Base-by-base conservation (phyloP, 2,888 invertebrate species). In the Pycnomerus fuliginosus region DNA sequence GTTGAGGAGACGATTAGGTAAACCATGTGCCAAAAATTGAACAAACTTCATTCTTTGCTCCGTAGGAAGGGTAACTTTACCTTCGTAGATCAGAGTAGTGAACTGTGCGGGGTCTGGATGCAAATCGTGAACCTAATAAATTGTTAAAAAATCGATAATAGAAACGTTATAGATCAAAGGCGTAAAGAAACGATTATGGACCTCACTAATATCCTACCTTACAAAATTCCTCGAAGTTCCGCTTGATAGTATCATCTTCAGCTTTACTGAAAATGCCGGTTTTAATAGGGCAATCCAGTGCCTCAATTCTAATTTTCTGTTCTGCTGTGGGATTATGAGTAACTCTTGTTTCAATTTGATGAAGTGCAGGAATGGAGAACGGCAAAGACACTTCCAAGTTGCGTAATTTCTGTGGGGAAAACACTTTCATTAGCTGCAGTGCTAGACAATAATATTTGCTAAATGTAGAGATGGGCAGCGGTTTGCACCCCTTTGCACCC, bases 101-200 rank as follows among this genome's bases (percentile, higher is more conserved):
- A 61, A 59, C 2, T 32, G 42, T 5, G 29, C 27, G 0, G 62
- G 56, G 13, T 46, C 41, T 7, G 42, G 22, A 2, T 20, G 27
- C 24, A 60, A 30, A 25, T 52, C 33, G 29, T 59, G 50, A 7
- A 50, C 17, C 62, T 62, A 36, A 44, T 25, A n/a, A 24, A 30
- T 32, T 39, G 27, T 14, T 20, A 27, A 35, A 17, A 16, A 10
- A 34, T 39, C 5, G 28, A n/a, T n/a, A n/a, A n/a, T n/a, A n/a
- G n/a, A n/a, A n/a, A n/a, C n/a, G n/a, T n/a, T n/a, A n/a, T n/a
- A n/a, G n/a, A n/a, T n/a, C n/a, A n/a, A n/a, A n/a, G n/a, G n/a
- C n/a, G n/a, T n/a, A n/a, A n/a, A n/a, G n/a, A n/a, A n/a, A n/a
- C 24, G 30, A 10, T 8, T 8, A 20, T 29, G 7, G 14, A 27